Evolutionary conservation across 1,140 invertebrate genomes (phyloP).

Genomic region (Agrypnia vestita): DNA sequence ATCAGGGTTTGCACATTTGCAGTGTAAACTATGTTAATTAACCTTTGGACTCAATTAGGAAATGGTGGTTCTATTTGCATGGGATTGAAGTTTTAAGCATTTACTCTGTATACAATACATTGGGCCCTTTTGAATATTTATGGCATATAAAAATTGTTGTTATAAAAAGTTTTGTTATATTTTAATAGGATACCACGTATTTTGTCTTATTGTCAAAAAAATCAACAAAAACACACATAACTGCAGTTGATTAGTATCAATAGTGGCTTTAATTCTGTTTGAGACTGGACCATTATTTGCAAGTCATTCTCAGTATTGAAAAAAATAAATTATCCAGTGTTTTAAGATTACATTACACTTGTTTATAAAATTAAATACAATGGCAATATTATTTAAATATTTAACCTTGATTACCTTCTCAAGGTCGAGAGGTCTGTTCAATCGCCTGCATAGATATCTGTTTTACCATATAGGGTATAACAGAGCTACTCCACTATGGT

Average conservation of each 20-base stretch:
- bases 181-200: not conserved
- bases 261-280: too few relatives aligned
- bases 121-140: not conserved
- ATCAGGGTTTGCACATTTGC: not conserved
- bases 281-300: too few relatives aligned
- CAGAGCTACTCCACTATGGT: too few relatives aligned
- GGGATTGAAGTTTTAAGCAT: not conserved
- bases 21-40: constrained; percentile 2
- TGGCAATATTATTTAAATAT: not conserved
- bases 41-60: constrained; percentile 18
- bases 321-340: not conserved
- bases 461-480: too few relatives aligned
- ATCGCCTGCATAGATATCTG: not conserved
- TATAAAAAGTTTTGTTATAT: not conserved
- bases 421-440: constrained; percentile 32
- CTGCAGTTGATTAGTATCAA: too few relatives aligned
- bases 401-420: constrained; percentile 13
- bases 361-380: too few relatives aligned
- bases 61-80: too few relatives aligned
- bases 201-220: too few relatives aligned
- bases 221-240: too few relatives aligned
- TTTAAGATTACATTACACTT: not conserved
- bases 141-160: not conserved
- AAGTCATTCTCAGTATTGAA: too few relatives aligned
- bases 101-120: not conserved